Base-by-base conservation (phyloP, 2,113 vertebrate species). In the Pelvicachromis taeniatus region DNA sequence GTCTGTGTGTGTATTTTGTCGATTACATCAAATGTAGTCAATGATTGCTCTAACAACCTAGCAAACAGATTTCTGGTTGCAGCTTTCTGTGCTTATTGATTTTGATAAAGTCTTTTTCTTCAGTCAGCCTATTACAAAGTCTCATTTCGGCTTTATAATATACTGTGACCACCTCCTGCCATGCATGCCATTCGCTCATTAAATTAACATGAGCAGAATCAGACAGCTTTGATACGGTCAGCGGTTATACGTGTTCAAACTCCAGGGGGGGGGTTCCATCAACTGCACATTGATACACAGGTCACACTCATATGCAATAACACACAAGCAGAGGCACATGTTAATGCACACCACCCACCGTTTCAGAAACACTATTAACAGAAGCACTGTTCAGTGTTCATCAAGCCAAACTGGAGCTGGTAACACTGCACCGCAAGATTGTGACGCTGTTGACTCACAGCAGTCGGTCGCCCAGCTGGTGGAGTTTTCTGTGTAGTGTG, bases 71-170 rank as follows among this genome's bases (percentile, higher is more conserved):
- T 63, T 45, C 33, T 53, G 56, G 85, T 87, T 90, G 45, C 52
- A 59, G 48, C 48, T 84, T 81, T 85, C 78, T 87, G 35, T 82
- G 33, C 21, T 81, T 91, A 92, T 90, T 93, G 91, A 93, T 93
- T 93, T 70, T 61, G 58, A 91, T 92, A 29, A 87, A 87, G 84
- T 88, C 52, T 89, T 89, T 88, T 85, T 68, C 87, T 81, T 48
- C 75, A 85, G 55, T 86, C 89, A 81, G 81, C 83, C 83, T 78
- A 75, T 89, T 82, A 83, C 61, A 89, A 90, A 89, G 86, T 63
- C 87, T 87, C 92, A 83, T 92, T 94, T 94, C 88, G 81, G 84
- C 73, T 90, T 90, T 23, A 85, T 89, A 87, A 88, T 83, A 26
- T 29, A 6, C 83, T 65, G 85, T 90, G 91, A 92, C 89, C 75